These are phyloP conservation scores for Tinamus guttatus DNA, from an alignment of 2,113 vertebrate genomes.

Conservation along the genomic window DNA sequence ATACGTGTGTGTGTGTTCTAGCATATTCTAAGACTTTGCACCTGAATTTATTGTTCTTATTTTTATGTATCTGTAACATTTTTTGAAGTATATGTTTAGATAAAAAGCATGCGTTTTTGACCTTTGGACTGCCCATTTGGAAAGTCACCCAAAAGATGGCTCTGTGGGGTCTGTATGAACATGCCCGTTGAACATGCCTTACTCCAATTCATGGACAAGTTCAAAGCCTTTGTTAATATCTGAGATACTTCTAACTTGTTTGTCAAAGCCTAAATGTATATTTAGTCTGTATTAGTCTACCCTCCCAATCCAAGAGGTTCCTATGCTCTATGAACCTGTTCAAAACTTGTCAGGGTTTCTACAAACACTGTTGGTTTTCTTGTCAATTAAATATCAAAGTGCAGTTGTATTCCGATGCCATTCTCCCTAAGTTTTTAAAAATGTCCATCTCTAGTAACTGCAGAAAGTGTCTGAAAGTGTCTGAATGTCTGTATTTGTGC, in stretches of 20 bases:
- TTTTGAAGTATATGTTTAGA: neutral
- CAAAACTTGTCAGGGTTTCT: neutral
- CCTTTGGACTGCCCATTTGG: neutral
- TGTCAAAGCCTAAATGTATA: neutral
- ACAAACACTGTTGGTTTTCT: neutral
- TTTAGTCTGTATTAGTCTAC: neutral
- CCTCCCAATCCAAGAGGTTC: neutral
- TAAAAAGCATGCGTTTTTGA: neutral
- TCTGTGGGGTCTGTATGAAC: neutral
- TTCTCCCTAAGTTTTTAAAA: neutral
- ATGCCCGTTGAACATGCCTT: neutral
- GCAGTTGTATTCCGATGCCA: neutral
- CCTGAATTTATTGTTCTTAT: neutral
- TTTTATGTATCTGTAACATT: neutral
- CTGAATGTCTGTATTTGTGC: neutral
- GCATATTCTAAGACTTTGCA: neutral
- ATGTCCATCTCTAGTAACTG: neutral
- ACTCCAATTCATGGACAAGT: neutral
- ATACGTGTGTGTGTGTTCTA: neutral
- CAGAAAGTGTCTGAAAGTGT: neutral
- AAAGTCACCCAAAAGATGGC: neutral
- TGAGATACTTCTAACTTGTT: neutral
- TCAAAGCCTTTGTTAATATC: neutral
- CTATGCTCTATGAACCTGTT: neutral
- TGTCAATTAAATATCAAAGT: neutral